Conservation (phyloP, 1,140 invertebrate species). For the Megathymus violae region DNA sequence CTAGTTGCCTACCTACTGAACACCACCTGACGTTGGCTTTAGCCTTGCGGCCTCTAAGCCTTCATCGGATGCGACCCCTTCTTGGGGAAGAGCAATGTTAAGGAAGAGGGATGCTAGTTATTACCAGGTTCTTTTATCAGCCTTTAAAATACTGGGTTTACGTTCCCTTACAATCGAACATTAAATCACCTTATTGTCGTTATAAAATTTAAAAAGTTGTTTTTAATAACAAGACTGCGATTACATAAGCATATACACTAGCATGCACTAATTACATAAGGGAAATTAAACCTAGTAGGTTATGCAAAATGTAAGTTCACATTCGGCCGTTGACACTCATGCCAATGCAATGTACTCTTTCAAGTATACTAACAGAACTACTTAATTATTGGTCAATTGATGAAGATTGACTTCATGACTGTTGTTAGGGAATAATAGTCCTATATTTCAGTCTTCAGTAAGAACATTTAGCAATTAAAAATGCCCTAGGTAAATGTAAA, state of each 20-base stretch:
- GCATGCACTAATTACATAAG: not conserved
- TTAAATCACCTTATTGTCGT: too few species aligned
- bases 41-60: too few species aligned
- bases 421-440: not conserved
- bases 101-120: too few species aligned
- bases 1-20: too few species aligned
- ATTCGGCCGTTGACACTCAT: slow-evolving; percentile 21
- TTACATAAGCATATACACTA: not conserved
- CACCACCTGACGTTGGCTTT: too few species aligned
- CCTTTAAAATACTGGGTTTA: too few species aligned
- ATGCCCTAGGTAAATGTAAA: too few species aligned
- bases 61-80: too few species aligned
- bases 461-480: not conserved
- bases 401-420: slow-evolving; percentile 17
- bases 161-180: too few species aligned
- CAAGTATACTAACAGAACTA: slow-evolving; percentile 7
- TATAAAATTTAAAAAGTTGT: not conserved
- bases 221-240: not conserved
- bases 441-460: not conserved
- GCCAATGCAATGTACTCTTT: slow-evolving; percentile 10
- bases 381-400: slow-evolving; percentile 18
- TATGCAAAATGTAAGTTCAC: slow-evolving; percentile 19
- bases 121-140: too few species aligned
- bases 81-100: too few species aligned
- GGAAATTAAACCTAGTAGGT: slow-evolving; percentile 2